A percentile compares a stretch with the other conserved stretches of the same genome.
Conservation (phyloP, 2,797 vertebrate genomes). For the Melanotaenia pygmaea region DNA sequence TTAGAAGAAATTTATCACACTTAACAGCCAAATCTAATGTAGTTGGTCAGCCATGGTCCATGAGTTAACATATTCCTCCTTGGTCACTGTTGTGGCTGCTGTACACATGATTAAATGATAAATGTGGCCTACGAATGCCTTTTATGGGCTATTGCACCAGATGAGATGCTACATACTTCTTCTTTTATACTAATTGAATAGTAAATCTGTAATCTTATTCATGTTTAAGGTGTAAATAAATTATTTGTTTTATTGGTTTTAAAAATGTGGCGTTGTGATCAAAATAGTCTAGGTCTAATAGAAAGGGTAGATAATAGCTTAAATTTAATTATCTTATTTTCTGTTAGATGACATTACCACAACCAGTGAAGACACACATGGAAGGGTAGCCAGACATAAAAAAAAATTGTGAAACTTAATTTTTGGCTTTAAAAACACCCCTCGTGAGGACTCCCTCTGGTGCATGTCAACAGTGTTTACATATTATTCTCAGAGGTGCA, state of each 20-base stretch:
- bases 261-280: slow-evolving; percentile 5
- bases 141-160: slow-evolving; percentile 47
- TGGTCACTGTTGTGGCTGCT: slow-evolving; percentile 50
- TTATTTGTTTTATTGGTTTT: slow-evolving; percentile 33
- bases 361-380: slow-evolving; percentile 5
- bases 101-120: slow-evolving; percentile 74
- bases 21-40: slow-evolving; percentile 74
- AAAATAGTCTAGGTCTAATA: slow-evolving; percentile 6
- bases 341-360: slow-evolving; percentile 13
- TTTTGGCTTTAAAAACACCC: slow-evolving; percentile 45
- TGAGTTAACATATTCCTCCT: slow-evolving; percentile 43
- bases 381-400: slow-evolving; percentile 39
- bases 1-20: slow-evolving; percentile 75
- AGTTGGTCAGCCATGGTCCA: slow-evolving; percentile 63
- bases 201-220: slow-evolving; percentile 40
- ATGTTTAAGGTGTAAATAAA: slow-evolving; percentile 49
- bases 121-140: slow-evolving; percentile 67
- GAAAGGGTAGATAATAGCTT: slow-evolving; percentile 17
- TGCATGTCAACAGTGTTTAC: slow-evolving; percentile 60
- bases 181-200: slow-evolving; percentile 56
- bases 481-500: slow-evolving; percentile 62
- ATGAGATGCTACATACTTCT: slow-evolving; percentile 32
- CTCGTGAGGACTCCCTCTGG: slow-evolving; percentile 47
- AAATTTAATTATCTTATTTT: slow-evolving; percentile 35
- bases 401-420: slow-evolving; percentile 26